Evolutionary conservation across 64 coral and sea anemone genomes (phyloP).

Genomic region (Pocillopora verrucosa): DNA sequence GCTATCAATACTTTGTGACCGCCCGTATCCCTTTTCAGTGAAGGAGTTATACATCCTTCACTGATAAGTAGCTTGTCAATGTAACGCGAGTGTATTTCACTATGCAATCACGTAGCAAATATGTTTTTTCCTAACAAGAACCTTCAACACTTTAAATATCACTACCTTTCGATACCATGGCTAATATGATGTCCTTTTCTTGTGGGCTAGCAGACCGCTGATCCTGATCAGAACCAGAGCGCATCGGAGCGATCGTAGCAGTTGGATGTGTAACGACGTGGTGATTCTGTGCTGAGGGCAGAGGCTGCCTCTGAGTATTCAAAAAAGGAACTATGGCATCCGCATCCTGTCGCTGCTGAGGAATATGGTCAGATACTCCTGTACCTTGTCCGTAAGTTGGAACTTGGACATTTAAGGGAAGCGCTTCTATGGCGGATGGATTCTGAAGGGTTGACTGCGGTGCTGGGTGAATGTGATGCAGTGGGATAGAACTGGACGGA

Average conservation of each 20-base stretch:
- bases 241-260: slow-evolving; percentile 37
- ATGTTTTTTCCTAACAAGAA: too few species aligned
- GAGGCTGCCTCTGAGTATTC: neutral
- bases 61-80: too few species aligned
- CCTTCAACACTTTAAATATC: neutral
- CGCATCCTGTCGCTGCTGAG: neutral
- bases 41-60: too few species aligned
- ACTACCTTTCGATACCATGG: neutral
- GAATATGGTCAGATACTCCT: neutral
- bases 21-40: too few species aligned
- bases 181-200: neutral
- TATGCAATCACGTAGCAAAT: too few species aligned
- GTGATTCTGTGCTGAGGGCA: neutral
- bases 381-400: neutral
- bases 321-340: slow-evolving; percentile 12
- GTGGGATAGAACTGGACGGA: neutral
- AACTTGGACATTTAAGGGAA: neutral
- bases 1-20: too few species aligned
- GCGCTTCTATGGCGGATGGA: neutral
- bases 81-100: too few species aligned
- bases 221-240: neutral
- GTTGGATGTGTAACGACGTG: neutral
- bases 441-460: neutral
- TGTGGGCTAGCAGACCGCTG: neutral
- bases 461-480: slow-evolving; percentile 12